Conservation (phyloP, 35 echinoderm and acorn worm species). For the Lytechinus pictus region DNA sequence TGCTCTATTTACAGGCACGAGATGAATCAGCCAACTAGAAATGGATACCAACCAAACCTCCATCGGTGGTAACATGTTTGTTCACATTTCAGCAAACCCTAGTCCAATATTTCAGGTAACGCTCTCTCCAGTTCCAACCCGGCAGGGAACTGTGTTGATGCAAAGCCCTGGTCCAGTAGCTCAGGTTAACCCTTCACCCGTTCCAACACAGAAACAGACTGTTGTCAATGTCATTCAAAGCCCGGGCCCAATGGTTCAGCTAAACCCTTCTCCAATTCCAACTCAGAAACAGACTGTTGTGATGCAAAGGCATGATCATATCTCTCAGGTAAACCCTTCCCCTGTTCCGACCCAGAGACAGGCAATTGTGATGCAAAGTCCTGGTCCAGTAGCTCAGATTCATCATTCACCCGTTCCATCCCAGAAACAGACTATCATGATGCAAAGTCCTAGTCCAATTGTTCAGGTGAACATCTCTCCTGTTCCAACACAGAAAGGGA, state of each 20-base stretch:
- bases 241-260: not conserved
- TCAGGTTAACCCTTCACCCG: not conserved
- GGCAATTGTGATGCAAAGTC: not conserved
- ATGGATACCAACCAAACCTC: not conserved
- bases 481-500: not conserved
- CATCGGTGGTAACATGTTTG: not conserved
- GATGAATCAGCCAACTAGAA: not conserved
- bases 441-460: not conserved
- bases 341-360: not conserved
- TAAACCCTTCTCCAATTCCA: not conserved
- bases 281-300: not conserved
- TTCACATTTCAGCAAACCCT: not conserved
- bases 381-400: too few species aligned
- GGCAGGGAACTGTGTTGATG: not conserved
- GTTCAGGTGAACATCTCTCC: not conserved
- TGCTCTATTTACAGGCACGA: not conserved
- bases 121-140: not conserved
- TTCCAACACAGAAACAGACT: not conserved
- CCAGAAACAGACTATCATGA: too few species aligned
- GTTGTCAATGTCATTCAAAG: not conserved
- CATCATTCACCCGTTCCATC: too few species aligned
- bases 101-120: not conserved
- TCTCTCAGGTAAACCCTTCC: not conserved
- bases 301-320: not conserved
- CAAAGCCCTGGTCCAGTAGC: not conserved